Base-by-base conservation (phyloP, 2,113 vertebrate species). In the Actenoides lindsayi region DNA sequence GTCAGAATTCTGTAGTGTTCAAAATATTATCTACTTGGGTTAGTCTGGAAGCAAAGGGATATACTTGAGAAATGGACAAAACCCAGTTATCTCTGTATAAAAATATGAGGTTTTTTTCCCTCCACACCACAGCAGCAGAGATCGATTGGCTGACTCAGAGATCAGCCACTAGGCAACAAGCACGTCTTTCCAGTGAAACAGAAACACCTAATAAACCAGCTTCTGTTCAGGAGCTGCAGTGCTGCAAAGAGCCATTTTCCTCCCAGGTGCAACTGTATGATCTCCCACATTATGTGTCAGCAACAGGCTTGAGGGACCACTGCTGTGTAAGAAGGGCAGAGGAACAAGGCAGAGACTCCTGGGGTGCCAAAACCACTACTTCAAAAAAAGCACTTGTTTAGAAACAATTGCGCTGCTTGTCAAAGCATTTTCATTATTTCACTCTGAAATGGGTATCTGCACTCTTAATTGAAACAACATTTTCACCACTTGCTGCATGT, bases 91-190 rank as follows among this genome's bases (percentile, higher is more conserved):
- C 25, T 17, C 67, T 79, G n/a, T 44, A 79, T 35, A 87, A 85
- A 90, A 93, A 80, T 16, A 65, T 1, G 19, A 71, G 13, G 4
- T 0, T 41, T 75, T 63, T 92, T 91, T 75, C 30, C 59, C 68
- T 85, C 28, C 71, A 11, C 59, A 83, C 64, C 70, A 56, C 44
- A 81, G 85, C 3, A 88, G 56, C 70, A 70, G 87, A 93, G 74
- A 88, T 50, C 31, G 78, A 92, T 73, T 90, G 85, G 79, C 85
- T 96, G 94, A 95, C 54, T 96, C 87, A 80, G 82, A 89, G 69
- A 83, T 54, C 68, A 83, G 85, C 75, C 1, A 0, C 90, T 96
- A 93, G 90, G 92, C 67, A 96, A 96, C 82, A 80, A 92, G 71
- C 88, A 41, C n/a, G 73, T 76, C 70, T 79, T 87, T n/a, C 75